Evolutionary conservation across 92 coral and sea anemone species (phyloP), one percentile per base, ranked within the genome.

Genomic region (Virgularia gustaviana): DNA sequence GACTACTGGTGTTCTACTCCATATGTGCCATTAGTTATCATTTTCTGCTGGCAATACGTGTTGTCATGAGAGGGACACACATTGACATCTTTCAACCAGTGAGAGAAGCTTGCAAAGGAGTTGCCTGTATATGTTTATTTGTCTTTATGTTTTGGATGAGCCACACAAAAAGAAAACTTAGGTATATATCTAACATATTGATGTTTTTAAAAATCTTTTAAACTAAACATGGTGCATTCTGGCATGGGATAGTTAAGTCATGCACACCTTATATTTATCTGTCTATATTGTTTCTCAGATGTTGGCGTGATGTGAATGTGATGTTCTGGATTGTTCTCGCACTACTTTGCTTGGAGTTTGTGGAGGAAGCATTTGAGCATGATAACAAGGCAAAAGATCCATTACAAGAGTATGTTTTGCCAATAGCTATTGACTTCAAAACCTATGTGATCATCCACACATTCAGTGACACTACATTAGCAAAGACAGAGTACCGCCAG

Each of bases 361-460:
- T 71, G 0, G 88, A 85, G 32, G 88, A 85, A 60, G 61, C 75
- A 41, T 80, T 68, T 49, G 72, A 76, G 31, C 51, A 58, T 23
- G 80, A 54, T 28, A 31, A 68, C 37, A 1, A n/a, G 1, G 38
- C 53, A 13, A 68, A 81, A 4, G 66, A 76, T 59, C 37, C 47
- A n/a, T 45, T 83, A 52, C 77, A 71, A 9, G 2, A 71, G 22
- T 85, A 85, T 64, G 68, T 60, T 2, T 72, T 85, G 59, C 89
- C 89, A 13, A 63, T 85, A 1, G 89, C 89, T 20, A 85, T 85
- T 58, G 89, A 85, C 72, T 85, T 85, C 55, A 85, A 85, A 52
- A 76, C 79, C 63, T 85, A 75, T 36, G 77, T 85, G 32, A 60
- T 81, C 25, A 77, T 85, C 44, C 89, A 85, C 64, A 75, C 89